These are phyloP conservation scores for Poecile atricapillus DNA, from an alignment of 2,113 vertebrate genomes.

Conservation along the genomic window DNA sequence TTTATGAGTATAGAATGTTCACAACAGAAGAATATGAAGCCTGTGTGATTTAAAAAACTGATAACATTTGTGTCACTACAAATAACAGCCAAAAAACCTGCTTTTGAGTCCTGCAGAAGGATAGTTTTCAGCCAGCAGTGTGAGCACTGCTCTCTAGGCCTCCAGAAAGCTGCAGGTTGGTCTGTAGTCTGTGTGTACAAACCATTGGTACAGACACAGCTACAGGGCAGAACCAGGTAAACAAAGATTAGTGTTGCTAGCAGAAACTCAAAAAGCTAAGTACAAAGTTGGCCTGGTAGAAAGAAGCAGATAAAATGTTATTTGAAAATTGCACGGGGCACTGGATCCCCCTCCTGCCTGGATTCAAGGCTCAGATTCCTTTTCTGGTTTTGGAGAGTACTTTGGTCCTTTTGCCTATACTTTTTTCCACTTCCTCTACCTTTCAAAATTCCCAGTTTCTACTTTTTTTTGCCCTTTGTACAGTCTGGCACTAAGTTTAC, in stretches of 20 bases:
- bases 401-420: neutral
- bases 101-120: neutral
- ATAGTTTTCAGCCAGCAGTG: neutral
- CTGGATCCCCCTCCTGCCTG: neutral
- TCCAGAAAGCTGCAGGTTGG: neutral
- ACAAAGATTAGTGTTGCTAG: neutral
- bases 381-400: neutral
- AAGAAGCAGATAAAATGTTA: neutral
- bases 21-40: neutral
- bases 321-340: neutral
- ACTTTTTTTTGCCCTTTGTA: fast-evolving
- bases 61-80: neutral
- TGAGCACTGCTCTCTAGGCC: neutral
- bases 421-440: neutral
- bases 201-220: neutral
- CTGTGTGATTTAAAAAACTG: fast-evolving
- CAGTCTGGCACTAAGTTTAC: neutral
- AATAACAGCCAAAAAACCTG: neutral
- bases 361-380: neutral
- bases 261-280: neutral
- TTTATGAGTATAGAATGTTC: neutral
- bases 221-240: neutral
- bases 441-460: neutral
- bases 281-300: neutral
- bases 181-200: neutral